Base-by-base conservation (phyloP, 30 jellyfish, hydroid and myxozoan genomes). In the Calvadosia cruxmelitensis region DNA sequence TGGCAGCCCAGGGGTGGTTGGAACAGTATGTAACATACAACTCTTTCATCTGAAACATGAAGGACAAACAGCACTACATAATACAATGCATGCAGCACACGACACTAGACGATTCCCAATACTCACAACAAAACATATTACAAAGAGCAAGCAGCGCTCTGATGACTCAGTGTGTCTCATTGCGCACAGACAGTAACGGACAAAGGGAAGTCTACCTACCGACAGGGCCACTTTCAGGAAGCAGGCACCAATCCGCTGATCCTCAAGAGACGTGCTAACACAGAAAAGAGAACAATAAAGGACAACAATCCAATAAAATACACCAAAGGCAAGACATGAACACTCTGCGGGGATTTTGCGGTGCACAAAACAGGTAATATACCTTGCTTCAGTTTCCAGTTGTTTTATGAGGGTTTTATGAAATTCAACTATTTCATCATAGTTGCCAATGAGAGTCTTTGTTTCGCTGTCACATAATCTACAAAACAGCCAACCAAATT, bases 1-100 rank as follows among this genome's bases (percentile, higher is more conserved):
- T 80, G 27, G 94, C 96, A 10, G 94, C 96, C 78, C 82, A 81
- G 0, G 96, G 96, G 62, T 87, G 96, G 61, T 80, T 80, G 0
- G 92, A 73, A 71, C 96, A 87, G 49, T 87, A 87, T 0, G 80
- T 34, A 25, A 87, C 50, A 63, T 79, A 87, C 2, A 87, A 61
- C 26, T 79, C 87, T 69, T 80, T 87, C 93, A 87, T 82, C 96
- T 87, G 63, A 72, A 72, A 52, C 15, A 69, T 2, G 15, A 69
- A 25, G 49, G 10, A 5, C 57, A 10, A 10, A 42, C 20, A 20
- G 57, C 20, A n/a, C n/a, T n/a, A n/a, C n/a, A n/a, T n/a, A n/a
- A n/a, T n/a, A n/a, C n/a, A n/a, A n/a, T n/a, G n/a, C n/a, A n/a
- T n/a, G n/a, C n/a, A n/a, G n/a, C n/a, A n/a, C n/a, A n/a, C n/a